These are phyloP conservation scores for Macrochelys suwanniensis DNA, from an alignment of 2,797 vertebrate genomes.

Conservation along the genomic window DNA sequence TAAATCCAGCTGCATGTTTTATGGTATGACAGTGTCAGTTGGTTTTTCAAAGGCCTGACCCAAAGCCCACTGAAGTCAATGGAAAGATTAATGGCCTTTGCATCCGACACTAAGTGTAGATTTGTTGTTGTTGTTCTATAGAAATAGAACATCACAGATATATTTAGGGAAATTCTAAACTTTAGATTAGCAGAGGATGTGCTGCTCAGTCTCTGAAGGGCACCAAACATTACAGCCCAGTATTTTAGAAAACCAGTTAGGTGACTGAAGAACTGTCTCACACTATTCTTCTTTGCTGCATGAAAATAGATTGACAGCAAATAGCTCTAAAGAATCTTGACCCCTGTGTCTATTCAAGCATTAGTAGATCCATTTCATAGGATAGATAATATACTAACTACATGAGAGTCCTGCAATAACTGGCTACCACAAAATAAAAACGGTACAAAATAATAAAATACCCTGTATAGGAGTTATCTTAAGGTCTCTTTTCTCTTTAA, in stretches of 20 bases:
- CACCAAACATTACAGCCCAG: conserved; percentile 56
- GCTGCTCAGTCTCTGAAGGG: conserved; percentile 41
- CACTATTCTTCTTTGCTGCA: conserved; percentile 47
- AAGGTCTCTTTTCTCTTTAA: neutral
- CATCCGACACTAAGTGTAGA: neutral
- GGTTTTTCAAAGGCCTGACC: neutral
- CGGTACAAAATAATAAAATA: conserved; percentile 9
- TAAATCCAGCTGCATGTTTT: neutral
- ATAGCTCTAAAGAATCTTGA: conserved; percentile 42
- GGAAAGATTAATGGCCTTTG: neutral
- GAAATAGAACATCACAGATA: neutral
- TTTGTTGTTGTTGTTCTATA: neutral
- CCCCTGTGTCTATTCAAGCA: conserved; percentile 54
- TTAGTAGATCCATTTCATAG: conserved; percentile 32
- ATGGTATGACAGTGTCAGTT: neutral
- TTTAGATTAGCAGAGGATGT: conserved; percentile 15
- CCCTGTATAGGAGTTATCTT: neutral
- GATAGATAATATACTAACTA: conserved; percentile 49
- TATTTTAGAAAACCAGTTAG: conserved; percentile 59
- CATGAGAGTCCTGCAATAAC: conserved; percentile 58
- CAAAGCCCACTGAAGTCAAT: conserved; percentile 5
- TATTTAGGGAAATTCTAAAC: conserved; percentile 19
- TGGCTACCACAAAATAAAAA: conserved; percentile 61
- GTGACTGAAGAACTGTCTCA: conserved; percentile 46
- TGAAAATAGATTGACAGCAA: conserved; percentile 6